These are phyloP conservation scores for Acleris literana DNA, from an alignment of 2,888 invertebrate species.

Conservation along the genomic window DNA sequence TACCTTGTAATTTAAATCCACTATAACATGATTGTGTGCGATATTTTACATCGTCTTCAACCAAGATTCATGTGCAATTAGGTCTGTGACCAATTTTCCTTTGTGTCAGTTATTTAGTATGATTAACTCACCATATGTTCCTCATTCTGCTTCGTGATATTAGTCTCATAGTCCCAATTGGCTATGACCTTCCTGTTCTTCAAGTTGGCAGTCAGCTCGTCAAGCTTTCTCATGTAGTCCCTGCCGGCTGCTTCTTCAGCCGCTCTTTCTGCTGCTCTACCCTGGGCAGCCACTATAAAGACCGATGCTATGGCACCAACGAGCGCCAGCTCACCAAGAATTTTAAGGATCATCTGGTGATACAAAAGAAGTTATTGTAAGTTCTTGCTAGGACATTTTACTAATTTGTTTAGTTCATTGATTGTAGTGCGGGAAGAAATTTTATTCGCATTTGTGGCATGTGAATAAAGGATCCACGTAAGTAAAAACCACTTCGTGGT, in stretches of 20 bases:
- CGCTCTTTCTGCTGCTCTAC: slow-evolving; percentile 73
- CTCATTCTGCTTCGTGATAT: slow-evolving; percentile 88
- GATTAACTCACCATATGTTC: slow-evolving; percentile 63
- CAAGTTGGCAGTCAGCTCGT: slow-evolving; percentile 82
- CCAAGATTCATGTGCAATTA: too few species aligned
- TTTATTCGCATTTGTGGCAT: too few species aligned
- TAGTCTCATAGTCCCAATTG: slow-evolving; percentile 89
- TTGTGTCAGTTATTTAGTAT: too few species aligned
- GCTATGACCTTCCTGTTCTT: slow-evolving; percentile 84
- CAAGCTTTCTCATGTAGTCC: slow-evolving; percentile 84
- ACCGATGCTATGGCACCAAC: slow-evolving; percentile 77
- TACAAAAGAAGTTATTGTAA: neutral
- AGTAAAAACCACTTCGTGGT: too few species aligned
- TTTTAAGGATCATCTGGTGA: slow-evolving; percentile 71
- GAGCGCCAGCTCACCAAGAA: slow-evolving; percentile 70
- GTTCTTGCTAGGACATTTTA: too few species aligned
- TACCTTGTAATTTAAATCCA: neutral
- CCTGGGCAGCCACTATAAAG: slow-evolving; percentile 75
- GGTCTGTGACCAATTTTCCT: too few species aligned
- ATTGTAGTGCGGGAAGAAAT: too few species aligned
- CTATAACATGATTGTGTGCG: neutral
- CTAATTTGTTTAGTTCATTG: neutral
- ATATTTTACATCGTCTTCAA: too few species aligned
- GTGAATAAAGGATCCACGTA: too few species aligned
- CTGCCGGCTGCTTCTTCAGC: slow-evolving; percentile 84